A percentile compares a stretch with the other conserved stretches of the same genome.
phyloP scores from a whole-genome alignment of 1,140 invertebrate species.

The Papilio aristodemus region DNA sequence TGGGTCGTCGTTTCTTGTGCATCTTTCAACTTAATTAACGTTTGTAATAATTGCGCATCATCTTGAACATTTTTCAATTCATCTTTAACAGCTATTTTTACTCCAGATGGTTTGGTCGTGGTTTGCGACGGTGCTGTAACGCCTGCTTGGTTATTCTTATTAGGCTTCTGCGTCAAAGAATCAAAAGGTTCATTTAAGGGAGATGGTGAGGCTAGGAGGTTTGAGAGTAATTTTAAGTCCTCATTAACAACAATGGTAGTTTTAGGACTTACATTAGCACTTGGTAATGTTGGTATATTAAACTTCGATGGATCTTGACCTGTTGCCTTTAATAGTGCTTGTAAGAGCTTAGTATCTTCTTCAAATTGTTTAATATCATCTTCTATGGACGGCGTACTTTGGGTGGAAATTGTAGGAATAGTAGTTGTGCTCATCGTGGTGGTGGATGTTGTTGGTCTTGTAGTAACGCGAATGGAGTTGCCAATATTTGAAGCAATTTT shows the following conservation, averaged over 20 bases:
- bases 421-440: slow-evolving; percentile 50
- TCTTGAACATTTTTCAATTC: slow-evolving; percentile 69
- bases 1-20: slow-evolving; percentile 70
- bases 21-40: slow-evolving; percentile 73
- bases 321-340: slow-evolving; percentile 73
- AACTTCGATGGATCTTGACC: slow-evolving; percentile 76
- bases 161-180: slow-evolving; percentile 57
- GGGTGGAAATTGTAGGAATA: slow-evolving; percentile 47
- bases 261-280: slow-evolving; percentile 58
- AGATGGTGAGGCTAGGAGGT: slow-evolving; percentile 62
- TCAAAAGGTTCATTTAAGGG: slow-evolving; percentile 65
- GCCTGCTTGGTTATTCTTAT: slow-evolving; percentile 39
- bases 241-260: slow-evolving; percentile 44
- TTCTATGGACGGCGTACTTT: slow-evolving; percentile 67
- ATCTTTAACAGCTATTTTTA: slow-evolving; percentile 72
- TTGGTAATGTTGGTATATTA: slow-evolving; percentile 70
- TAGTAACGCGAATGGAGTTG: slow-evolving; percentile 49
- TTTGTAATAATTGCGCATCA: slow-evolving; percentile 75
- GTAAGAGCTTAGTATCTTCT: slow-evolving; percentile 77
- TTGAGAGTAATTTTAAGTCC: slow-evolving; percentile 64
- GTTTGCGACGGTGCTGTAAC: slow-evolving; percentile 37
- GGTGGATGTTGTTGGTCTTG: slow-evolving; percentile 48
- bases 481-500: slow-evolving; percentile 43
- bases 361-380: slow-evolving; percentile 77
- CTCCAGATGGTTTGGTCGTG: slow-evolving; percentile 56